These are phyloP conservation scores for Doris montereyensis DNA, from an alignment of 2,888 invertebrate genomes.

Conservation along the genomic window DNA sequence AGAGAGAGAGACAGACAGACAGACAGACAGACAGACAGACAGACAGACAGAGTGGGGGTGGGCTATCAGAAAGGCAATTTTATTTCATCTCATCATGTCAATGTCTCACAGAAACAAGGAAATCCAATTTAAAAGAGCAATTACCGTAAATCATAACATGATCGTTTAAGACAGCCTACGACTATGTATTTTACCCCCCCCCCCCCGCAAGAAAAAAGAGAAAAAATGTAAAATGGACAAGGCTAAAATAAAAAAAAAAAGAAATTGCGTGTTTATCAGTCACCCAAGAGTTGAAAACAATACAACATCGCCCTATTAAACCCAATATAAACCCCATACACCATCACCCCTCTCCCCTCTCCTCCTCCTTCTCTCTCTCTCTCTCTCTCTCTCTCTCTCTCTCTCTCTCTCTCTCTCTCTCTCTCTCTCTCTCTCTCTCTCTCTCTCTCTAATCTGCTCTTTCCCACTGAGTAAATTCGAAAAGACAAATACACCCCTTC, in stretches of 20 bases:
- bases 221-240: not conserved
- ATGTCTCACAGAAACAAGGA: not conserved
- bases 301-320: no score
- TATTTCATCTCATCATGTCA: not conserved
- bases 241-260: not conserved
- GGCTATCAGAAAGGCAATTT: not conserved
- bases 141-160: not conserved
- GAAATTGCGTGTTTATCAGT: no score
- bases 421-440: not conserved
- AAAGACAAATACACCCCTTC: no score
- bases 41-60: not conserved
- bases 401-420: conserved; percentile 22
- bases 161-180: not conserved
- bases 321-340: not conserved
- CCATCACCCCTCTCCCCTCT: not conserved
- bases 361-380: conserved; percentile 34
- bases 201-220: not conserved
- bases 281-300: no score
- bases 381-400: conserved; percentile 36
- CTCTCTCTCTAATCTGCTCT: not conserved
- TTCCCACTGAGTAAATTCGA: no score
- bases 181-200: no score
- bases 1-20: not conserved
- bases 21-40: not conserved
- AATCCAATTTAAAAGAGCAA: not conserved